A percentile compares a stretch with the other conserved stretches of the same genome.
phyloP scores from a whole-genome alignment of 2,113 vertebrate species.

The Octodon degus region DNA sequence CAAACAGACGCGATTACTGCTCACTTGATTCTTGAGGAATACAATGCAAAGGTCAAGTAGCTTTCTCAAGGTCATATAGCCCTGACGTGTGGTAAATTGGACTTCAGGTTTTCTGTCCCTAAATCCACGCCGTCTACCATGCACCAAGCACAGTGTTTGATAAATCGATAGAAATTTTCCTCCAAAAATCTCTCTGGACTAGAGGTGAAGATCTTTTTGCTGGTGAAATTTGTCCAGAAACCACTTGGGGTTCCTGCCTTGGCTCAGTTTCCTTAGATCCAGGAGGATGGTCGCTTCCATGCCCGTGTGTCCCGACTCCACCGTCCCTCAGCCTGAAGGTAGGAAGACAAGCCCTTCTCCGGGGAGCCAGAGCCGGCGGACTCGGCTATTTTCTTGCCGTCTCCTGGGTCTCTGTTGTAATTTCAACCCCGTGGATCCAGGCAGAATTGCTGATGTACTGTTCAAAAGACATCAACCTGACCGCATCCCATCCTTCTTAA shows the following conservation, averaged over 20 bases:
- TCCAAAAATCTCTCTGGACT: neutral
- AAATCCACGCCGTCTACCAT: neutral
- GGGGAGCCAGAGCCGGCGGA: neutral
- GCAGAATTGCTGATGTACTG: neutral
- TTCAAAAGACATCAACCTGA: neutral
- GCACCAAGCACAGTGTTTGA: neutral
- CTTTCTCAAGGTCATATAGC: conserved; percentile 31
- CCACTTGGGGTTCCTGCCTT: neutral
- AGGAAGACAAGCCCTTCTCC: neutral
- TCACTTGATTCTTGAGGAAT: conserved; percentile 27
- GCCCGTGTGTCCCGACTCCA: neutral
- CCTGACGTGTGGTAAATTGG: neutral
- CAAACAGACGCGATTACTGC: neutral
- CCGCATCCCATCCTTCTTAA: neutral
- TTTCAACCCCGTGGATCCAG: neutral
- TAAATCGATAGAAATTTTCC: neutral
- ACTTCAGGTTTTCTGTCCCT: neutral
- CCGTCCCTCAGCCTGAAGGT: neutral
- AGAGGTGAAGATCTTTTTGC: neutral
- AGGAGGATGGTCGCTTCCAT: neutral
- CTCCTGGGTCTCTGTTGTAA: neutral
- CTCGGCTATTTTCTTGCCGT: neutral
- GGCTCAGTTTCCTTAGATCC: neutral
- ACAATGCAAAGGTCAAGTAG: neutral
- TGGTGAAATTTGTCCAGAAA: neutral